These are phyloP conservation scores for Pampus argenteus DNA, from an alignment of 2,797 vertebrate species.

Conservation along the genomic window DNA sequence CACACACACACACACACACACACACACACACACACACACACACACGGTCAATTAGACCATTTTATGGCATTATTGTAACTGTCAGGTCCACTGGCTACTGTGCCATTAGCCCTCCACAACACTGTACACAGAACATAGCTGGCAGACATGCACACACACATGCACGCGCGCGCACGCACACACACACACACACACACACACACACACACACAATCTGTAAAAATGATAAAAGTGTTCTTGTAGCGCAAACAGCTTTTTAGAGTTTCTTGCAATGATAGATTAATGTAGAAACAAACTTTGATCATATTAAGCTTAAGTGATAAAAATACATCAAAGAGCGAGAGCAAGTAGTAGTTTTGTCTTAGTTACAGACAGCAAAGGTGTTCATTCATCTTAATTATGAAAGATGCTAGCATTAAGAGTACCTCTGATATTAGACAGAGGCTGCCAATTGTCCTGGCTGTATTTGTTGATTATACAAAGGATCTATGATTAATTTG, in stretches of 20 bases:
- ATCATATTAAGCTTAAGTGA: background rate
- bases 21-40: conserved; percentile 17
- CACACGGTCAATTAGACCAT: conserved; percentile 69
- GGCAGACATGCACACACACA: conserved; percentile 24
- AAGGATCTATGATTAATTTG: conserved; percentile 37
- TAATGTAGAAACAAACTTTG: background rate
- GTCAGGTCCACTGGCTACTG: conserved; percentile 67
- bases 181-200: conserved; percentile 13
- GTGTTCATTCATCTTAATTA: conserved; percentile 14
- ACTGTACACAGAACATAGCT: conserved; percentile 58
- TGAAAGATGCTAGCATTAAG: background rate
- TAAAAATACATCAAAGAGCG: background rate
- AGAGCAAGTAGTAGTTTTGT: background rate
- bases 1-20: conserved; percentile 28
- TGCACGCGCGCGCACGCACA: conserved; percentile 6
- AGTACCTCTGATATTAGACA: conserved; percentile 27
- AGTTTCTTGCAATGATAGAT: background rate
- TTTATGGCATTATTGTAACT: conserved; percentile 70
- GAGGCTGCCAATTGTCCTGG: conserved; percentile 48
- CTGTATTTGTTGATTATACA: conserved; percentile 58
- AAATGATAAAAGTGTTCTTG: no score
- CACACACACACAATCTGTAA: conserved; percentile 13
- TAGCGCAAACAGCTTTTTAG: no score
- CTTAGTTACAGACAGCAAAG: background rate
- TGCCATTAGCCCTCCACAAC: conserved; percentile 48